phyloP scores from a whole-genome alignment of 2,113 vertebrate species.

The Pachyramphus minor region DNA sequence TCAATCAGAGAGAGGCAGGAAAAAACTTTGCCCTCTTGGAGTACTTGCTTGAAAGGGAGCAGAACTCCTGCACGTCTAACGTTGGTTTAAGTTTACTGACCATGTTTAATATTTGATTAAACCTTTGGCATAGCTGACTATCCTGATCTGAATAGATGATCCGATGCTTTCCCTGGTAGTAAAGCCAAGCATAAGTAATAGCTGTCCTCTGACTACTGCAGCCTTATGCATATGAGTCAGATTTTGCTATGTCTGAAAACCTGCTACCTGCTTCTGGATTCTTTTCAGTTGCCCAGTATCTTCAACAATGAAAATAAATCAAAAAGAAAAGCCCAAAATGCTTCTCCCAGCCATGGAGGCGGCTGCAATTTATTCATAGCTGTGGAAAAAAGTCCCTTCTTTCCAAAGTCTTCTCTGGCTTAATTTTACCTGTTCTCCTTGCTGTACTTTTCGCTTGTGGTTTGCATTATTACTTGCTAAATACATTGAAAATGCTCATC shows the following conservation, averaged over 20 bases:
- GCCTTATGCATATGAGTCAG: not conserved
- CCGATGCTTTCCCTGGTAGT: not conserved
- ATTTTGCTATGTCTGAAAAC: not conserved
- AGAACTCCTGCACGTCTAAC: not conserved
- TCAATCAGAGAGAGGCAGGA: not conserved
- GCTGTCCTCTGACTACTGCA: not conserved
- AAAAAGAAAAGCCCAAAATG: not conserved
- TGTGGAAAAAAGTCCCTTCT: not conserved
- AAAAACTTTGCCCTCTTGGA: not conserved
- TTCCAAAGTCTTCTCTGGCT: not conserved
- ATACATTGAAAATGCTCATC: slow-evolving; percentile 19
- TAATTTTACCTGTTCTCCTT: not conserved
- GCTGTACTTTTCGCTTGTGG: not conserved
- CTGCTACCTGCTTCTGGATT: not conserved
- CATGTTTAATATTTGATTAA: slow-evolving; percentile 68
- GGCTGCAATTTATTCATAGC: not conserved
- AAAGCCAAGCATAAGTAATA: slow-evolving; percentile 42
- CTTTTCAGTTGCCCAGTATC: not conserved
- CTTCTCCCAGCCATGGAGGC: not conserved
- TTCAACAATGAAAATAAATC: not conserved
- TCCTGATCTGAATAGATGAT: slow-evolving; percentile 51
- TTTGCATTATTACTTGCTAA: slow-evolving; percentile 41
- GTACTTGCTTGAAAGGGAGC: not conserved
- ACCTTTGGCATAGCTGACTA: slow-evolving; percentile 37
- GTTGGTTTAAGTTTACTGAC: slow-evolving; percentile 62